Base-by-base conservation (phyloP, 64 coral and sea anemone species). In the Montipora sp. region DNA sequence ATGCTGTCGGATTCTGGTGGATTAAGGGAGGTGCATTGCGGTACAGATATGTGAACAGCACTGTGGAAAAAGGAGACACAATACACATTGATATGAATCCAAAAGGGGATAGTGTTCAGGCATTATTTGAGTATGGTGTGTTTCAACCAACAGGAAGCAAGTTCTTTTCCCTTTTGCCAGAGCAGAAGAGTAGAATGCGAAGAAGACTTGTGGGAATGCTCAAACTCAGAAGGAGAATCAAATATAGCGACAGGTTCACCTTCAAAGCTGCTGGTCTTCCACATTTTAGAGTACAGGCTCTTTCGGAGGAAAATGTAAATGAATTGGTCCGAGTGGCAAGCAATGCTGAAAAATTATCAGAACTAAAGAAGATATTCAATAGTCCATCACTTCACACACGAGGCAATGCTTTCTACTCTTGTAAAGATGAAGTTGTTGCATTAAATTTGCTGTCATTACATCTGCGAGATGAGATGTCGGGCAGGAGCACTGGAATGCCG, bases 351-450 rank as follows among this genome's bases (percentile, higher is more conserved):
- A 76, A 55, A 61, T 86, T 93, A 21, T 24, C 13, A 7, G 83
- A 78, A 61, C 20, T 88, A 13, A 93, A 93, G 75, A 78, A 87
- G 51, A 59, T 80, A 44, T 87, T 93, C 14, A 78, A 70, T 7
- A 93, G 91, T 19, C 83, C 83, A 14, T 79, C 84, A 18, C 46
- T 93, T 80, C 67, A 93, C 75, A 51, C 47, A 2, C 77, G 72
- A 48, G 59, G 27, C 83, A 77, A 78, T n/a, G 5, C 74, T 1
- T 65, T 79, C 22, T 93, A 87, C 75, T 93, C 91, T n/a, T 93
- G 91, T 57, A 93, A 93, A 87, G 75, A 79, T 18, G 91, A 93
- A 70, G 91, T 93, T n/a, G 91, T 93, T 21, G 91, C 91, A 2
- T 81, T 93, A 46, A 93, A 93, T 59, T 87, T 86, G 77, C 51